Evolutionary conservation across 2,797 vertebrate species (phyloP).

Genomic region (Rhodeus uyekii): DNA sequence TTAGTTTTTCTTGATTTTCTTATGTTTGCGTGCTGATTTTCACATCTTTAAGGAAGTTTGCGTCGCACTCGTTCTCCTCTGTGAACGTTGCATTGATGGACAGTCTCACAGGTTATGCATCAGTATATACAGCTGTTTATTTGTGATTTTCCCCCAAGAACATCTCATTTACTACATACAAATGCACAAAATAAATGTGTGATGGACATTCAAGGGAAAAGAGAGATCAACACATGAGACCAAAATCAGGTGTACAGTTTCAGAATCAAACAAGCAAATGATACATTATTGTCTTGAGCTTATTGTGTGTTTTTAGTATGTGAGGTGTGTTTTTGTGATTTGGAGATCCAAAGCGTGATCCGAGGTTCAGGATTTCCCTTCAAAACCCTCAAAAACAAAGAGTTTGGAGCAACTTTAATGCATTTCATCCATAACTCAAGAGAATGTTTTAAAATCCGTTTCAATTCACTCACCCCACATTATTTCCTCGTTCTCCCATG

Average conservation of each 20-base stretch:
- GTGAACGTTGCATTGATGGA: neutral
- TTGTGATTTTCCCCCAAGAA: slow-evolving; percentile 72
- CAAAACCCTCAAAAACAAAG: neutral
- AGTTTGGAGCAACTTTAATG: neutral
- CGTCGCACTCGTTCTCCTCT: neutral
- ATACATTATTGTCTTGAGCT: neutral
- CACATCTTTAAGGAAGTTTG: too few species aligned
- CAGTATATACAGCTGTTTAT: slow-evolving; percentile 81
- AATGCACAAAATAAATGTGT: slow-evolving; percentile 76
- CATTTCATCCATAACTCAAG: neutral
- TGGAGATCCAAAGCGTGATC: neutral
- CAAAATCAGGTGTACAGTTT: neutral
- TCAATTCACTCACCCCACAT: neutral
- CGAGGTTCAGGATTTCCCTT: neutral
- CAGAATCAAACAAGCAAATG: neutral
- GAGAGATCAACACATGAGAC: slow-evolving; percentile 51
- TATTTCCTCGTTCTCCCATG: neutral
- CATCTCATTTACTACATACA: slow-evolving; percentile 76
- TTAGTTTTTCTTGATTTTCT: too few species aligned
- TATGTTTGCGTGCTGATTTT: too few species aligned
- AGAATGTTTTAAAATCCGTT: too few species aligned
- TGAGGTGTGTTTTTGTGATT: neutral
- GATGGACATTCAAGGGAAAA: slow-evolving; percentile 67
- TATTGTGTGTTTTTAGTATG: neutral
- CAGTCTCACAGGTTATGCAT: slow-evolving; percentile 61